A percentile compares a stretch with the other conserved stretches of the same genome.
These are phyloP conservation scores for Eubasilissa splendida DNA, from an alignment of 2,888 invertebrate species.

Conservation along the genomic window DNA sequence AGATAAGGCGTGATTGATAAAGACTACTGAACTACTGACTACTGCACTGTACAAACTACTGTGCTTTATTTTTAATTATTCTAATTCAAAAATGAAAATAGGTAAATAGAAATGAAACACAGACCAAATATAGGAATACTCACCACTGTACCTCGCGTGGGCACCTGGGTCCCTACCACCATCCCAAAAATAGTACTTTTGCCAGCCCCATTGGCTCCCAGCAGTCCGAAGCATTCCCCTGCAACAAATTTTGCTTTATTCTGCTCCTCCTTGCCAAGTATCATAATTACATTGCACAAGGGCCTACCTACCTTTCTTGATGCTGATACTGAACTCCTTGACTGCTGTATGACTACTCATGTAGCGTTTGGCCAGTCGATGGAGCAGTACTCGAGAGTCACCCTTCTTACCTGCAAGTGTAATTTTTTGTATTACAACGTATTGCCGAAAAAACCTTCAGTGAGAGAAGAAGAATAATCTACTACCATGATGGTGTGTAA, in stretches of 20 bases:
- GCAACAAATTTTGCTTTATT: neutral
- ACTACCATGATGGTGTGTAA: too few relatives aligned
- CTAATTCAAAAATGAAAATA: too few relatives aligned
- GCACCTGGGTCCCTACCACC: conserved; percentile 82
- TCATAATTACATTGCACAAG: too few relatives aligned
- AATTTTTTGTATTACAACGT: too few relatives aligned
- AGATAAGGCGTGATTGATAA: too few relatives aligned
- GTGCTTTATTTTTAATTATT: too few relatives aligned
- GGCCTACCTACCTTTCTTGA: conserved; percentile 67
- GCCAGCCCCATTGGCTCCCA: conserved; percentile 91
- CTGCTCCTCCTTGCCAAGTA: too few relatives aligned
- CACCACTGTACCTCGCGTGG: conserved; percentile 40
- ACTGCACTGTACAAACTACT: too few relatives aligned
- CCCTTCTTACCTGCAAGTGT: neutral
- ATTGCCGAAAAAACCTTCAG: too few relatives aligned
- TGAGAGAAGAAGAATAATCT: too few relatives aligned
- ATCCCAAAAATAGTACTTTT: conserved; percentile 92
- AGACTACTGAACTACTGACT: too few relatives aligned
- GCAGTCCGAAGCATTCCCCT: conserved; percentile 86
- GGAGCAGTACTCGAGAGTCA: conserved; percentile 4
- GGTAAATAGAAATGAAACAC: too few relatives aligned
- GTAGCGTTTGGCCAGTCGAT: conserved; percentile 74
- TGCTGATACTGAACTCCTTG: conserved; percentile 78
- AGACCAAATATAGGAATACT: neutral
- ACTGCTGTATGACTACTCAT: conserved; percentile 70